Percentiles rank a stretch among this genome's conserved stretches.
Conservation (phyloP, 2,113 vertebrate genomes). For the Mormyrus iriodes region DNA sequence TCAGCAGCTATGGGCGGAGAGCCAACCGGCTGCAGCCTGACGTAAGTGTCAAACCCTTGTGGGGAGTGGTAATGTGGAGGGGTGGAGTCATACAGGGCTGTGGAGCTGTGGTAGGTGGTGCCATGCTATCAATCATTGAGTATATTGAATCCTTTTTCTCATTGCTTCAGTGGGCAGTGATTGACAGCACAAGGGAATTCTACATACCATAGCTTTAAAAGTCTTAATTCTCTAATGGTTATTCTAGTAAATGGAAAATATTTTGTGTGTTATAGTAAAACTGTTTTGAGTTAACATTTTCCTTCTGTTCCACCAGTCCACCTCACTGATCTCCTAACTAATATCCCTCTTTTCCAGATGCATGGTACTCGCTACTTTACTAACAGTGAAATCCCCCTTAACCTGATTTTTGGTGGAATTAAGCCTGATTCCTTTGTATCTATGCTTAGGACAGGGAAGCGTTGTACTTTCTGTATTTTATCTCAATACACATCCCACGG, state of each 20-base stretch:
- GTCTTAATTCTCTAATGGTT: background rate
- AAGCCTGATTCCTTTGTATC: background rate
- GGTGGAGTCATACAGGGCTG: background rate
- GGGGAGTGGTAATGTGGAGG: background rate
- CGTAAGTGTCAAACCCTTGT: conserved; percentile 58
- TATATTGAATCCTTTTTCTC: background rate
- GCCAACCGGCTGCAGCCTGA: conserved; percentile 89
- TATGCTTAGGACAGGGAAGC: background rate
- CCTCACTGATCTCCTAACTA: background rate
- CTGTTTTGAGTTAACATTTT: background rate
- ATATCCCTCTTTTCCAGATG: background rate
- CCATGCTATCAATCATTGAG: background rate
- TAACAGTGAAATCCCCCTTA: background rate
- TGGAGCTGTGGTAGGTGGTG: background rate
- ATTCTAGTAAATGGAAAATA: background rate
- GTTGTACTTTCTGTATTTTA: background rate
- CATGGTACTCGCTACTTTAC: conserved; percentile 20
- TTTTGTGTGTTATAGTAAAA: background rate
- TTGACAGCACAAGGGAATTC: background rate
- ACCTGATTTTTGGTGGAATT: conserved; percentile 4
- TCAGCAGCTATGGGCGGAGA: conserved; percentile 82
- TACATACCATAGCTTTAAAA: background rate
- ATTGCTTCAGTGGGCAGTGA: background rate
- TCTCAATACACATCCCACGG: background rate
- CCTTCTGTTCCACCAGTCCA: background rate